A percentile compares a stretch with the other conserved stretches of the same genome.
phyloP scores from a whole-genome alignment of 2,113 vertebrate species.

The Psittacara wagleri region DNA sequence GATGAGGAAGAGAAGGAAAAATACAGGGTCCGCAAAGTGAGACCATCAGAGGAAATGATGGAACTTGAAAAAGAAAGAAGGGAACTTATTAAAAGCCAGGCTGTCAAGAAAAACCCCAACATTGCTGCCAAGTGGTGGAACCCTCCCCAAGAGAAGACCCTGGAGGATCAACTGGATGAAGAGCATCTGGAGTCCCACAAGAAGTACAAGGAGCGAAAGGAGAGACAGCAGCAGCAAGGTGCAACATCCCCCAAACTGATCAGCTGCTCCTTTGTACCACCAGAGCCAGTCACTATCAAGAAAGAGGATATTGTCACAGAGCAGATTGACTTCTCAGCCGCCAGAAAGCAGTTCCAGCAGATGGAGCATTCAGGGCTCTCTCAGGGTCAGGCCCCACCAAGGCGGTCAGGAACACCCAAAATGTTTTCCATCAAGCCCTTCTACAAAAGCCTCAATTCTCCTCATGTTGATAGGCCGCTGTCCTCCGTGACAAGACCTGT shows the following conservation, averaged over 20 bases:
- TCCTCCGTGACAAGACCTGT: slow-evolving; percentile 50
- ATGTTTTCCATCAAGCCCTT: slow-evolving; percentile 93
- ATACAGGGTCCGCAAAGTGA: slow-evolving; percentile 85
- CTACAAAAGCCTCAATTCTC: slow-evolving; percentile 76
- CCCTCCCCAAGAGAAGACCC: slow-evolving; percentile 87
- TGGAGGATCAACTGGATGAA: slow-evolving; percentile 91
- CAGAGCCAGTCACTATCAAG: slow-evolving; percentile 55
- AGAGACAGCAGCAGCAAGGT: slow-evolving; percentile 78
- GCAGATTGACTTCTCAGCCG: slow-evolving; percentile 91
- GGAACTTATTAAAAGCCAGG: slow-evolving; percentile 93
- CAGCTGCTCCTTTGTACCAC: slow-evolving; percentile 25
- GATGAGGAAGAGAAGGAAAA: slow-evolving; percentile 81
- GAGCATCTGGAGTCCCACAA: slow-evolving; percentile 91
- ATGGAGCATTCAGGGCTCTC: slow-evolving; percentile 77
- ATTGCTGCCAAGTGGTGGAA: slow-evolving; percentile 98
- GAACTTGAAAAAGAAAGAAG: slow-evolving; percentile 93
- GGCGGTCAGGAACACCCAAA: slow-evolving; percentile 81
- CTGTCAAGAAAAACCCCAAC: slow-evolving; percentile 92
- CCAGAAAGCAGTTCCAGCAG: slow-evolving; percentile 91
- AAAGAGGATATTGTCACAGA: slow-evolving; percentile 90
- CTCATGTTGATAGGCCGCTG: slow-evolving; percentile 56
- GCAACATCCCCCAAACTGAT: slow-evolving; percentile 30
- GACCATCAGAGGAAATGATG: slow-evolving; percentile 88
- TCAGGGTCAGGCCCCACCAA: slow-evolving; percentile 57
- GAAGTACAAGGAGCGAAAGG: slow-evolving; percentile 94